phyloP scores from a whole-genome alignment of 2,797 vertebrate genomes.

The Botia kubotai region DNA sequence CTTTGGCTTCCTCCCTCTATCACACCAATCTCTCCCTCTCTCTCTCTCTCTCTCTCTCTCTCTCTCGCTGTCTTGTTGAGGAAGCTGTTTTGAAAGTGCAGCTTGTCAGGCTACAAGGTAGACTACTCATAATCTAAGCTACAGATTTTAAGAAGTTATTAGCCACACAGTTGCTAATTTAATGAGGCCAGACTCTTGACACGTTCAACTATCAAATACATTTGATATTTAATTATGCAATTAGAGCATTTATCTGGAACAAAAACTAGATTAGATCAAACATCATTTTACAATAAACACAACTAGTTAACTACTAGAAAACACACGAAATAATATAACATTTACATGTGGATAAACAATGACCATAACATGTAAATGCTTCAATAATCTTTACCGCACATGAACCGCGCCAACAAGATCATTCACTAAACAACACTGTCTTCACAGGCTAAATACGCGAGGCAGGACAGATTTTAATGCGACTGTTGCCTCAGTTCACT shows the following conservation, averaged over 20 bases:
- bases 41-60: slow-evolving; percentile 12
- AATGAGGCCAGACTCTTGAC: too few relatives aligned
- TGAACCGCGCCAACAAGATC: too few relatives aligned
- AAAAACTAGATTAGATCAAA: background rate
- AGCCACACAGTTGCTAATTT: too few relatives aligned
- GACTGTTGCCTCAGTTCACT: too few relatives aligned
- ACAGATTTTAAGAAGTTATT: too few relatives aligned
- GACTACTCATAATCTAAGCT: background rate
- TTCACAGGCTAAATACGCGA: too few relatives aligned
- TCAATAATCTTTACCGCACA: too few relatives aligned
- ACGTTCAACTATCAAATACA: background rate
- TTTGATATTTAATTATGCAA: background rate
- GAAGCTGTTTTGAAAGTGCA: background rate
- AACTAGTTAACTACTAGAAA: background rate
- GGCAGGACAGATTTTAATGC: background rate
- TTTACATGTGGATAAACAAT: too few relatives aligned
- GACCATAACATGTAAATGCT: too few relatives aligned
- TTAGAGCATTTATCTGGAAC: background rate
- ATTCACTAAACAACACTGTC: too few relatives aligned
- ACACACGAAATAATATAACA: too few relatives aligned
- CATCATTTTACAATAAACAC: background rate
- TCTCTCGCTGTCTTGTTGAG: background rate
- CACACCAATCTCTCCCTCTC: background rate
- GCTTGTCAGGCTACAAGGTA: background rate
- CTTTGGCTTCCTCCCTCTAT: background rate